Evolutionary conservation across 2,888 invertebrate genomes (phyloP).

Genomic region (Megastigmus dorsalis): DNA sequence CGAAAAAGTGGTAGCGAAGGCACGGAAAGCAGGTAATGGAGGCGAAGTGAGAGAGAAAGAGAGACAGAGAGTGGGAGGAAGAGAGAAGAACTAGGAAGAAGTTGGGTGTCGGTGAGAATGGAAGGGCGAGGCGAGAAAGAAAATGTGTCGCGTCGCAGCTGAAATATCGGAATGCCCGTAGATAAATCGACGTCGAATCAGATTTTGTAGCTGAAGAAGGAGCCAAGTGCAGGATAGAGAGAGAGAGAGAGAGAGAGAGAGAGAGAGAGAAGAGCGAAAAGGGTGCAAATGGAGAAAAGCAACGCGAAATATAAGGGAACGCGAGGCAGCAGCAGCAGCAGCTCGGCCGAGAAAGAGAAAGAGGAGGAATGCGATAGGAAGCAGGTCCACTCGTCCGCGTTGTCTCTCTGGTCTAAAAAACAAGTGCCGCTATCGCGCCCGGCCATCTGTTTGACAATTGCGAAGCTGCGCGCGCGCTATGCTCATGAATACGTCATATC

Average conservation of each 20-base stretch:
- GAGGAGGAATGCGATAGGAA: background rate
- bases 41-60: too few species aligned
- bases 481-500: conserved; percentile 73
- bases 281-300: conserved; percentile 51
- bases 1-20: background rate
- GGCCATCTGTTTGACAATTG: conserved; percentile 58
- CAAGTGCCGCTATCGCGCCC: conserved; percentile 59
- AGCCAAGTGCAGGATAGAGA: too few species aligned
- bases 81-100: conserved; percentile 31
- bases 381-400: conserved; percentile 63
- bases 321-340: conserved; percentile 12
- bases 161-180: conserved; percentile 66
- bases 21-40: conserved; percentile 41
- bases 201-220: conserved; percentile 68
- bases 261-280: conserved; percentile 55
- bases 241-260: too few species aligned
- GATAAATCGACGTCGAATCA: conserved; percentile 73
- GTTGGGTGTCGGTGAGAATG: background rate
- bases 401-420: conserved; percentile 2
- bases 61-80: too few species aligned
- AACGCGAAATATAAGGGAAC: conserved; percentile 13
- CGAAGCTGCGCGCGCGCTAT: conserved; percentile 32
- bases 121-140: conserved; percentile 53
- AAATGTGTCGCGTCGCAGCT: conserved; percentile 61
- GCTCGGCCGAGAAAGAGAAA: conserved; percentile 15